A percentile compares a stretch with the other conserved stretches of the same genome.
These are phyloP conservation scores for Catharus bicknelli DNA, from an alignment of 2,113 vertebrate genomes.

Conservation along the genomic window DNA sequence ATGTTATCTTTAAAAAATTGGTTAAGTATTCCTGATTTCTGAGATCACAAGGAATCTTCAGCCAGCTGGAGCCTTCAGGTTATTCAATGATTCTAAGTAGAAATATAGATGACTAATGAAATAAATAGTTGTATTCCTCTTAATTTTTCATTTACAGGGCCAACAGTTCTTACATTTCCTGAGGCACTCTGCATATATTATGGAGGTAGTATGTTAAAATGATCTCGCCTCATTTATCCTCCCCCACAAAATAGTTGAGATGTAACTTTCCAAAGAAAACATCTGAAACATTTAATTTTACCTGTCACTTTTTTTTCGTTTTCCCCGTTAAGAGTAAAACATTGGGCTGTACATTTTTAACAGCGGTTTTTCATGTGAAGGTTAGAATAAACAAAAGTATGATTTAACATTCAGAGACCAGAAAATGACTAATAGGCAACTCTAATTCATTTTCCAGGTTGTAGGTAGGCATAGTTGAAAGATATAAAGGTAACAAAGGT, in stretches of 20 bases:
- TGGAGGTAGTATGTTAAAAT: constrained; percentile 58
- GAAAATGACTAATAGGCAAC: constrained; percentile 26
- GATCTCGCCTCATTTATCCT: constrained; percentile 64
- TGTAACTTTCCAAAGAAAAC: constrained; percentile 56
- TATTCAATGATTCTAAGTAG: constrained; percentile 6
- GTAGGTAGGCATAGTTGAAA: neutral
- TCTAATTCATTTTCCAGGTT: constrained; percentile 45
- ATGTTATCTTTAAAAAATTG: constrained; percentile 10
- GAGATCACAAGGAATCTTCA: constrained; percentile 47
- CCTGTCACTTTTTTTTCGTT: constrained; percentile 48
- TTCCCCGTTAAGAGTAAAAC: constrained; percentile 49
- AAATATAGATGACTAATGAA: constrained; percentile 58
- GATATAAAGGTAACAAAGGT: constrained; percentile 42
- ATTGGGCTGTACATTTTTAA: constrained; percentile 46
- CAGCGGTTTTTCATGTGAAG: constrained; percentile 31
- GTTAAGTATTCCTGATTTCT: constrained; percentile 55
- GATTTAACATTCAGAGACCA: constrained; percentile 47
- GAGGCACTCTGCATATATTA: constrained; percentile 53
- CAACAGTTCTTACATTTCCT: constrained; percentile 46
- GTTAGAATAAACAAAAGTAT: constrained; percentile 59
- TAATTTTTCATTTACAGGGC: constrained; percentile 40
- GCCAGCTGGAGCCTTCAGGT: constrained; percentile 55
- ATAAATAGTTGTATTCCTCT: constrained; percentile 65
- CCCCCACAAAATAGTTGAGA: constrained; percentile 56
- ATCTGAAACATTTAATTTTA: constrained; percentile 57